These are phyloP conservation scores for Epizoanthus scotinus DNA, from an alignment of 92 coral and sea anemone genomes.

Conservation along the genomic window DNA sequence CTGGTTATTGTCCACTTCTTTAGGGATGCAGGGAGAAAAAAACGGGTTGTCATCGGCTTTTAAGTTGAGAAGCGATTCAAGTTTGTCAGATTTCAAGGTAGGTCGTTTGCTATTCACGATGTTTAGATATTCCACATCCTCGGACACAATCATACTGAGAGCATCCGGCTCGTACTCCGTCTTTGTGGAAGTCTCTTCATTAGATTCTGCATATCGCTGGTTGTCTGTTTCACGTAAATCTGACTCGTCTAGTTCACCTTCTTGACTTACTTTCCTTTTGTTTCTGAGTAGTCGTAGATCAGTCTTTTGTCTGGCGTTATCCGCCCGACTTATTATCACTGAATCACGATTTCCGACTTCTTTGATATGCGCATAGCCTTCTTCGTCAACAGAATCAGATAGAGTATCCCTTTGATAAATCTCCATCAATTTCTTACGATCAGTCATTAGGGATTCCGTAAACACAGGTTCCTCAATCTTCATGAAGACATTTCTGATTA, in stretches of 20 bases:
- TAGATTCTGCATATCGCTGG: neutral
- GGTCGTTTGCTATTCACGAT: no score
- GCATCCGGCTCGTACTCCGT: no score
- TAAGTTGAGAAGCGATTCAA: neutral
- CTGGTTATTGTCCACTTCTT: neutral
- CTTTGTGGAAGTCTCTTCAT: neutral
- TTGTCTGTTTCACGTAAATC: neutral
- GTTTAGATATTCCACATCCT: neutral
- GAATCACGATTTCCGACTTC: neutral
- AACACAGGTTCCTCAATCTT: slow-evolving; percentile 65
- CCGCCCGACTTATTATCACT: neutral
- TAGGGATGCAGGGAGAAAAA: neutral
- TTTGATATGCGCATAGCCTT: slow-evolving; percentile 12
- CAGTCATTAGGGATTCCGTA: slow-evolving; percentile 11
- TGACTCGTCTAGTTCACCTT: neutral
- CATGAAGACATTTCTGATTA: slow-evolving; percentile 83
- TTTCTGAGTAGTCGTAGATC: neutral
- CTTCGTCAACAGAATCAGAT: neutral
- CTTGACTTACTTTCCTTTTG: neutral
- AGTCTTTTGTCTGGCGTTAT: neutral
- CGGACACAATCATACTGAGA: no score
- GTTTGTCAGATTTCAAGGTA: neutral
- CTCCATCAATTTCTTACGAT: neutral
- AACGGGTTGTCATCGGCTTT: neutral
- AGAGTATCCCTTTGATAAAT: slow-evolving; percentile 26